These are phyloP conservation scores for Listronotus oregonensis DNA, from an alignment of 1,140 invertebrate species.

Conservation along the genomic window DNA sequence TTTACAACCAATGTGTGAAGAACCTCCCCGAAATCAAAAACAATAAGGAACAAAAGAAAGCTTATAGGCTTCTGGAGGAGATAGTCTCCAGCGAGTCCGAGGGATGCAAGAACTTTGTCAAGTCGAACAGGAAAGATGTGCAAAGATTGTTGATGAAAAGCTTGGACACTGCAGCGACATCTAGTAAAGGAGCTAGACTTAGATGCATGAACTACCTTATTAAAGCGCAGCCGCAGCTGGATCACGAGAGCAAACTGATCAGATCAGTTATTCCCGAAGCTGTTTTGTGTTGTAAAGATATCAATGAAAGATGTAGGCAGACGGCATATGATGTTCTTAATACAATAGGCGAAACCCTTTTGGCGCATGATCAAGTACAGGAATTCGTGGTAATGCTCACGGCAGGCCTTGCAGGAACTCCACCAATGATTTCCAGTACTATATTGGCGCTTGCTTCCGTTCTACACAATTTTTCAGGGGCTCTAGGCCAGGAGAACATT, in stretches of 20 bases:
- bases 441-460: slow-evolving; percentile 73
- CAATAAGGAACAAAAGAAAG: slow-evolving; percentile 78
- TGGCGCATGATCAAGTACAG: slow-evolving; percentile 61
- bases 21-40: slow-evolving; percentile 58
- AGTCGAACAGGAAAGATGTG: slow-evolving; percentile 68
- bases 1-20: slow-evolving; percentile 70
- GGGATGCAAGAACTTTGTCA: slow-evolving; percentile 71
- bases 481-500: slow-evolving; percentile 69
- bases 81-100: slow-evolving; percentile 68
- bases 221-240: slow-evolving; percentile 63
- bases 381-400: slow-evolving; percentile 71
- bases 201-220: slow-evolving; percentile 65
- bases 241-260: slow-evolving; percentile 68
- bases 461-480: slow-evolving; percentile 73
- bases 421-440: slow-evolving; percentile 69
- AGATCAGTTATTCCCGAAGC: slow-evolving; percentile 78
- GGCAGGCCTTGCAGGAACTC: slow-evolving; percentile 70
- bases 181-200: slow-evolving; percentile 78
- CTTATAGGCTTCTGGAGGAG: slow-evolving; percentile 79
- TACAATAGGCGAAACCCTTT: slow-evolving; percentile 64
- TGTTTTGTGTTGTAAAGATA: slow-evolving; percentile 79
- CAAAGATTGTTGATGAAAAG: slow-evolving; percentile 72
- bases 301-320: slow-evolving; percentile 78
- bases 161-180: slow-evolving; percentile 68
- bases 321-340: slow-evolving; percentile 79